Percentiles rank a stretch among this genome's conserved stretches.
Evolutionary conservation across 2,113 vertebrate species (phyloP).

Genomic region (Arvicanthis niloticus): DNA sequence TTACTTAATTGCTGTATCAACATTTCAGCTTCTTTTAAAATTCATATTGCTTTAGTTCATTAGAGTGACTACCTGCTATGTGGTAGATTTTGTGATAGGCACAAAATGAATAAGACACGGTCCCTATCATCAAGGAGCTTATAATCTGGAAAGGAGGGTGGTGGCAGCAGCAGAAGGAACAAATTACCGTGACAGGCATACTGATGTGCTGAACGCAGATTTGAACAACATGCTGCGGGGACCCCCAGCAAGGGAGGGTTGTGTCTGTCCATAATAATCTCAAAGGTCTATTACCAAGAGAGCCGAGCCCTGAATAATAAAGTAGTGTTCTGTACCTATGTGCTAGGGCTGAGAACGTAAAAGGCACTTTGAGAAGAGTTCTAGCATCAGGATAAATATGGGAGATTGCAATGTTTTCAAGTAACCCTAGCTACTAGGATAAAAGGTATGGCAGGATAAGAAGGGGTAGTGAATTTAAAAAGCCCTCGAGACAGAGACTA

Average conservation of each 20-base stretch:
- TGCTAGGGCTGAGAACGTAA: background rate
- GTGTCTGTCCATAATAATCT: slow-evolving; percentile 50
- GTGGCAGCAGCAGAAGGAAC: slow-evolving; percentile 61
- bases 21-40: slow-evolving; percentile 72
- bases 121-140: slow-evolving; percentile 81
- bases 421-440: slow-evolving; percentile 24
- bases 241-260: slow-evolving; percentile 50
- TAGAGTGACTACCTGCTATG: slow-evolving; percentile 71
- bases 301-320: slow-evolving; percentile 28
- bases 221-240: slow-evolving; percentile 76
- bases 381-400: background rate
- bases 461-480: slow-evolving; percentile 5
- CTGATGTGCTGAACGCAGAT: slow-evolving; percentile 56
- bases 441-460: background rate
- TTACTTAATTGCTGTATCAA: slow-evolving; percentile 69
- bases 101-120: slow-evolving; percentile 85
- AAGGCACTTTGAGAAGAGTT: background rate
- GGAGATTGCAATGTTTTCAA: slow-evolving; percentile 32
- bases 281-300: slow-evolving; percentile 43
- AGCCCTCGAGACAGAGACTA: slow-evolving; percentile 37
- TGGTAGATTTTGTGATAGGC: slow-evolving; percentile 70
- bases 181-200: slow-evolving; percentile 60
- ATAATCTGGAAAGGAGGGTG: slow-evolving; percentile 71
- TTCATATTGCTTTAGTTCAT: slow-evolving; percentile 69
- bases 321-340: slow-evolving; percentile 31